phyloP scores from a whole-genome alignment of 1,140 invertebrate species.

The Procambarus virginalis region DNA sequence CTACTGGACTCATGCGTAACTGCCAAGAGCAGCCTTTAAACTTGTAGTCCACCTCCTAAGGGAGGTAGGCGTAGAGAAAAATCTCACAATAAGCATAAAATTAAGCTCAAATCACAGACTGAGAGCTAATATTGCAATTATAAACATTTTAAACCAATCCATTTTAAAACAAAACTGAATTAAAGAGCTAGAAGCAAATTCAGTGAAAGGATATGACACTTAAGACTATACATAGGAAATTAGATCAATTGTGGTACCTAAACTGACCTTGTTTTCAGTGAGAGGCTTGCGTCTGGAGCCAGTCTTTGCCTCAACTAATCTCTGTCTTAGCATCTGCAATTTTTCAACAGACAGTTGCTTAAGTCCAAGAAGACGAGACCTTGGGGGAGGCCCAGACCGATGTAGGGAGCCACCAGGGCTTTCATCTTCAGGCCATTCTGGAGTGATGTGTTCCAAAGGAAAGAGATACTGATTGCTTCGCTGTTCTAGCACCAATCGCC shows the following conservation, averaged over 20 bases:
- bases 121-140: no score
- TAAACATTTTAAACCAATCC: background rate
- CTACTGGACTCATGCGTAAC: no score
- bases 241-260: background rate
- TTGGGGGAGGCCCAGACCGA: slow-evolving; percentile 73
- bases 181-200: no score
- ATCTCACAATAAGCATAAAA: no score
- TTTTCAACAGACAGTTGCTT: slow-evolving; percentile 82
- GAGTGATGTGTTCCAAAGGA: slow-evolving; percentile 71
- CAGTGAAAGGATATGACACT: no score
- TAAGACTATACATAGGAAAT: background rate
- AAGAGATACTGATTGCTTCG: slow-evolving; percentile 71
- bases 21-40: no score
- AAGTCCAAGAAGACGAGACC: slow-evolving; percentile 79
- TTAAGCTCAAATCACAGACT: no score
- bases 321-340: slow-evolving; percentile 79
- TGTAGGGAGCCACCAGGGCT: slow-evolving; percentile 34
- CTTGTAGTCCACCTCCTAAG: no score
- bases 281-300: slow-evolving; percentile 48
- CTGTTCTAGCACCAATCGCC: slow-evolving; percentile 75
- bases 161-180: no score
- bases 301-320: slow-evolving; percentile 79
- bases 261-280: slow-evolving; percentile 69
- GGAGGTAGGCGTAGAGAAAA: no score
- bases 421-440: slow-evolving; percentile 68